Evolutionary conservation across 35 echinoderm and acorn worm genomes (phyloP).

Genomic region (Ophiothrix spiculata): DNA sequence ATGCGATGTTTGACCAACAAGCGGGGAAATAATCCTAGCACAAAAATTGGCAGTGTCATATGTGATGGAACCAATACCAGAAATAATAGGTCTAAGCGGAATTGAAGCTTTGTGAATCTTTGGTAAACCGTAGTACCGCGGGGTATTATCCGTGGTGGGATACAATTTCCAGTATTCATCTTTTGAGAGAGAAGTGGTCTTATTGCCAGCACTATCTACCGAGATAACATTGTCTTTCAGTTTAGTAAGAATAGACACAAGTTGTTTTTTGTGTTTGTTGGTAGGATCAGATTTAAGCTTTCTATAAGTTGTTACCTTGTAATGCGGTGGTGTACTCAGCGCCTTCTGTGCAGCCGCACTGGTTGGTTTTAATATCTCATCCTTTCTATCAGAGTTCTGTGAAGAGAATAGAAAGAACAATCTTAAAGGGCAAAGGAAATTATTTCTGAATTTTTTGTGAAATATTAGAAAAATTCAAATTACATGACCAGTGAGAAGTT

Average conservation of each 20-base stretch:
- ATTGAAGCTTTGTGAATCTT: background rate
- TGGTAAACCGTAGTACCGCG: background rate
- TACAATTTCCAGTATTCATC: background rate
- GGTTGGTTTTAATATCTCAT: slow-evolving; percentile 61
- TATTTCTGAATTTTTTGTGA: too few species aligned
- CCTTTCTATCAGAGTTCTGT: slow-evolving; percentile 65
- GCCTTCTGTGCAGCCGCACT: slow-evolving; percentile 80
- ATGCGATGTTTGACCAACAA: background rate
- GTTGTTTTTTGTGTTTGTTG: slow-evolving; percentile 3
- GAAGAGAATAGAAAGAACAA: too few species aligned
- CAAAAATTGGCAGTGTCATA: slow-evolving; percentile 9
- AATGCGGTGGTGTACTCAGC: slow-evolving; percentile 69
- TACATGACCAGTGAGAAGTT: too few species aligned
- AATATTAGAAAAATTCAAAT: too few species aligned
- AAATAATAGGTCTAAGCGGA: background rate
- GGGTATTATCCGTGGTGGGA: background rate
- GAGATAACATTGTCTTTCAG: background rate
- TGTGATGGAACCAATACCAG: background rate
- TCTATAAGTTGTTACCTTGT: slow-evolving; percentile 59
- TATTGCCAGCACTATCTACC: background rate
- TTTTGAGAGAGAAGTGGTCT: background rate
- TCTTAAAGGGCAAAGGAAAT: too few species aligned
- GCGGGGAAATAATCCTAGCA: background rate
- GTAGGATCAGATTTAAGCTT: background rate
- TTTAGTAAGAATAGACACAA: background rate